Evolutionary conservation across 53 echinoderm and acorn worm species (phyloP), one percentile per base, ranked within the genome.

Genomic region (Paelopatides confundens): DNA sequence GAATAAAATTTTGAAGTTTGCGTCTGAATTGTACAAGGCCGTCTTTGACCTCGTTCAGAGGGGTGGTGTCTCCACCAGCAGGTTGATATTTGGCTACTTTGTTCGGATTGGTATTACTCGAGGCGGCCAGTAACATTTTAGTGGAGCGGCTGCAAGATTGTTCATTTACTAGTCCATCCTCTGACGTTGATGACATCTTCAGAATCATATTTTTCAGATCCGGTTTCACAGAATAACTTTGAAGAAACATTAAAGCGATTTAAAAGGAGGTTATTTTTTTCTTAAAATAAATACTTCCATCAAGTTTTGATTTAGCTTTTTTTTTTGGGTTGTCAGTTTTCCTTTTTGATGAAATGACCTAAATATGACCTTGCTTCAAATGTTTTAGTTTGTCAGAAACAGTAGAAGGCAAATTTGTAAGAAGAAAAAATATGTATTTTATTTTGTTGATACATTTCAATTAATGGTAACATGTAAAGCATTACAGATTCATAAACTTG

Each of bases 121-220:
- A 53, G n/a, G 92, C 77, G 48, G 92, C 94, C 24, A 96, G 69
- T 12, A 96, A 85, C 63, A 96, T 85, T 86, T 92, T 91, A 1
- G 94, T 92, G 28, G 96, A 90, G 34, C 96, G 85, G 4, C 96
- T 88, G 4, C 94, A 83, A 2, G 94, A 92, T 18, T 85, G 77
- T 29, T 82, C 82, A 66, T 92, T 87, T 62, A 53, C 85, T 7
- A 92, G 87, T 32, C 92, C 92, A 37, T 63, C 53, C 18, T 92
- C 94, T 8, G 96, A 90, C 14, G 92, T 96, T 33, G 92, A 86
- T 1, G 94, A 85, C 71, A 96, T 96, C 63, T 94, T 92, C 31
- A 96, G 70, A 36, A 96, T 88, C 29, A 86, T 81, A 12, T 84
- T 43, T 51, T 96, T 94, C 62, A 96, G 82, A 31, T 87, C 88